These are phyloP conservation scores for Sitta carolinensis DNA, from an alignment of 2,797 vertebrate genomes.

Conservation along the genomic window DNA sequence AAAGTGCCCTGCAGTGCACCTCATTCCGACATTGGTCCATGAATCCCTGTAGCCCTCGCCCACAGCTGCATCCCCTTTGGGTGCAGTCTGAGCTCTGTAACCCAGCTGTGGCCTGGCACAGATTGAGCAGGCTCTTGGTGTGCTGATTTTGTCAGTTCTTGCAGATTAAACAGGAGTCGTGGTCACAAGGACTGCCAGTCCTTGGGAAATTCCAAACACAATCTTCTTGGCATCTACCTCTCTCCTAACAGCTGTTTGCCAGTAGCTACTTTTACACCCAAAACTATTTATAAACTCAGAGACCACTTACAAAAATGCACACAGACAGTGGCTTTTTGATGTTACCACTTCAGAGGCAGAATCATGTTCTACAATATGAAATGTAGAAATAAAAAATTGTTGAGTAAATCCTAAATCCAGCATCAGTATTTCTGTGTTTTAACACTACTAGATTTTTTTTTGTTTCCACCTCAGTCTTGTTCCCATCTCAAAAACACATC, in stretches of 20 bases:
- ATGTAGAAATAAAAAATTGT: not conserved
- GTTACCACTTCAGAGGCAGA: not conserved
- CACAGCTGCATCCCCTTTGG: not conserved
- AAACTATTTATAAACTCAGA: not conserved
- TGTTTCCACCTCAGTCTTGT: not conserved
- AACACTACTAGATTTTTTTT: not conserved
- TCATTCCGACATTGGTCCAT: not conserved
- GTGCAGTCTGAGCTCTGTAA: not conserved
- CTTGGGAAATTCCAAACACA: not conserved
- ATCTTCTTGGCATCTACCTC: not conserved
- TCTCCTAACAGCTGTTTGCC: not conserved
- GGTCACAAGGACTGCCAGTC: not conserved
- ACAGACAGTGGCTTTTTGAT: not conserved
- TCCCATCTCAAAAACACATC: not conserved
- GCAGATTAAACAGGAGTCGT: not conserved
- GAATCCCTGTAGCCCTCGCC: rapidly evolving
- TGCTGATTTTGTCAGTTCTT: not conserved
- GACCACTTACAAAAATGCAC: not conserved
- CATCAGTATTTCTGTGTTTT: not conserved
- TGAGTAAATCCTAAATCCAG: not conserved
- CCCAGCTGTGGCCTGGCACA: not conserved
- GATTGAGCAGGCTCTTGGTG: not conserved
- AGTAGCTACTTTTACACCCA: not conserved
- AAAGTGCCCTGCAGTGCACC: not conserved
- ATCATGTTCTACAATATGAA: not conserved